Evolutionary conservation across 1,140 invertebrate genomes (phyloP).

Genomic region (Uloborus diversus): DNA sequence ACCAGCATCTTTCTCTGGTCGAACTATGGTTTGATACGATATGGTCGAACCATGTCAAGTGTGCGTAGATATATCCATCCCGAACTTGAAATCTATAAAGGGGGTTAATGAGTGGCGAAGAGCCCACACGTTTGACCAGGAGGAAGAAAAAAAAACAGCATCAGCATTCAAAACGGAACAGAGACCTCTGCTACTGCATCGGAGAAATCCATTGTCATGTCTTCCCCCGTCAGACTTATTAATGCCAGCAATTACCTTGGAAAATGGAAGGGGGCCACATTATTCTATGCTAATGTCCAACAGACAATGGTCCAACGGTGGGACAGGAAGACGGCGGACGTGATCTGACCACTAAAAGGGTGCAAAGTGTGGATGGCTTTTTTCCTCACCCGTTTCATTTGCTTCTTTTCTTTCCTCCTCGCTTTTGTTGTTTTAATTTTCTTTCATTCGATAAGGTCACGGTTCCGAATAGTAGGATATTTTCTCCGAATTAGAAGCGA

Average conservation of each 20-base stretch:
- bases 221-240: conserved; percentile 26
- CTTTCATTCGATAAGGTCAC: conserved; percentile 26
- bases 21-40: no score
- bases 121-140: background rate
- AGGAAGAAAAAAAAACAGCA: background rate
- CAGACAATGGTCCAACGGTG: conserved; percentile 36
- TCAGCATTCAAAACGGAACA: background rate
- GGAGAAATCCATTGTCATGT: conserved; percentile 37
- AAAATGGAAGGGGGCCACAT: conserved; percentile 21
- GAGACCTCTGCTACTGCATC: conserved; percentile 1
- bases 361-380: conserved; percentile 4
- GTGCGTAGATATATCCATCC: background rate
- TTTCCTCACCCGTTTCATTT: background rate
- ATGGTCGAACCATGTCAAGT: background rate
- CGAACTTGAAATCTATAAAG: background rate
- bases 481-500: conserved; percentile 12
- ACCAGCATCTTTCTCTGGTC: background rate
- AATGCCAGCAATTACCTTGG: conserved; percentile 48
- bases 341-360: conserved; percentile 16
- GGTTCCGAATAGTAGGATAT: conserved; percentile 8
- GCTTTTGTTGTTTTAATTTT: background rate
- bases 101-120: background rate
- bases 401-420: background rate
- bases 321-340: conserved; percentile 43
- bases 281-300: conserved; percentile 43